A percentile compares a stretch with the other conserved stretches of the same genome.
phyloP scores from a whole-genome alignment of 2,797 vertebrate genomes.

The Pelodytes ibericus region DNA sequence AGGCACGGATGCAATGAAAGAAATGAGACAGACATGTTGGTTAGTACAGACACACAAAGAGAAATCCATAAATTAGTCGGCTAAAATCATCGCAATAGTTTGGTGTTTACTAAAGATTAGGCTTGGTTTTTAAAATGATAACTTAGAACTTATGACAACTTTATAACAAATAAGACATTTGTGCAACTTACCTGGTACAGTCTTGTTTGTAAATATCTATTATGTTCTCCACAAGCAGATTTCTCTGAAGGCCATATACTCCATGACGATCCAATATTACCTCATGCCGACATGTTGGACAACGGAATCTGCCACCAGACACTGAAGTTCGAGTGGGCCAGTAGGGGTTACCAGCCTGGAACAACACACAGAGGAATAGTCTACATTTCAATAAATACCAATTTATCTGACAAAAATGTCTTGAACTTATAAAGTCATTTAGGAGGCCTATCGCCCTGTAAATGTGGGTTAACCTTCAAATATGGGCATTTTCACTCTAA shows the following conservation, averaged over 20 bases:
- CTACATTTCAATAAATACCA: too few species aligned
- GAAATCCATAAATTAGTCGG: not conserved
- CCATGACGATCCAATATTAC: conserved; percentile 95
- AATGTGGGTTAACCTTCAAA: too few species aligned
- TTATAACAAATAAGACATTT: not conserved
- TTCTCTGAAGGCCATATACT: conserved; percentile 92
- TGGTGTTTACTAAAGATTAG: not conserved
- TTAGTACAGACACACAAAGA: not conserved
- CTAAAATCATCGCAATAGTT: not conserved
- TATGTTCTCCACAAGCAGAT: conserved; percentile 95
- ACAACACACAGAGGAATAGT: not conserved
- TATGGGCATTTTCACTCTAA: too few species aligned
- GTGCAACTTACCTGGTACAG: conserved; percentile 73
- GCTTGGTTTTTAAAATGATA: not conserved
- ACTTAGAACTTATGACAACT: too few species aligned
- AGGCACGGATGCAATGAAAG: not conserved
- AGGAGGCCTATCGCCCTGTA: too few species aligned
- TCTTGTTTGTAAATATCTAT: conserved; percentile 97
- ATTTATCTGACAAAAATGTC: too few species aligned
- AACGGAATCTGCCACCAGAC: conserved; percentile 92
- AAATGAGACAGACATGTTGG: not conserved
- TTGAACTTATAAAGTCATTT: too few species aligned
- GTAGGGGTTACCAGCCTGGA: conserved; percentile 76
- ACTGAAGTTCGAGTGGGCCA: conserved; percentile 73
- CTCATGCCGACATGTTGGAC: conserved; percentile 94